Percentiles rank a stretch among this genome's conserved stretches.
Conservation (phyloP, 1,140 invertebrate species). For the Euura lappo region DNA sequence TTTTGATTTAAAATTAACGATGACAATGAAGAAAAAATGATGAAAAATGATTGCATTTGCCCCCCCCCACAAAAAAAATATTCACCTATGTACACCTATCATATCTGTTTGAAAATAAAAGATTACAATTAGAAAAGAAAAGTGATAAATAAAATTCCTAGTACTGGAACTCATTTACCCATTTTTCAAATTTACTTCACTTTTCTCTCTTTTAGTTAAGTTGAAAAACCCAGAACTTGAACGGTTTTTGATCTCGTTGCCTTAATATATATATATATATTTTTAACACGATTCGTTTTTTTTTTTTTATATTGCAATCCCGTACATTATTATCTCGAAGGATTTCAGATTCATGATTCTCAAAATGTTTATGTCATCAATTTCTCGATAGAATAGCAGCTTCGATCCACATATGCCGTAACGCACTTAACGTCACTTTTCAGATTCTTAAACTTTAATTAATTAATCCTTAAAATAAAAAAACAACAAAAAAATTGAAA, state of each 20-base stretch:
- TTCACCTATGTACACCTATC: too few species aligned
- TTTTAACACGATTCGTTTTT: not conserved
- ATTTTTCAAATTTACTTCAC: not conserved
- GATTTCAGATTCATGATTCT: not conserved
- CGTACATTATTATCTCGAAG: not conserved
- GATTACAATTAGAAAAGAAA: not conserved
- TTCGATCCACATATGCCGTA: too few species aligned
- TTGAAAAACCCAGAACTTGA: not conserved
- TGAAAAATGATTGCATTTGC: not conserved
- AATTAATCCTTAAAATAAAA: not conserved
- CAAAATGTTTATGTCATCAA: not conserved
- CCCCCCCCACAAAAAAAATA: not conserved
- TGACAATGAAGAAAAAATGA: not conserved
- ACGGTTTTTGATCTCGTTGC: conserved; percentile 1
- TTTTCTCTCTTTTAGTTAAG: too few species aligned
- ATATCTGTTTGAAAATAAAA: not conserved
- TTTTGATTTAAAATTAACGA: not conserved
- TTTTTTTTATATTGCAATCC: not conserved
- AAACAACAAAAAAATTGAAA: not conserved
- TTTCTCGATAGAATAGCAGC: too few species aligned
- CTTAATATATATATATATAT: not conserved
- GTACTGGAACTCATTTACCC: not conserved
- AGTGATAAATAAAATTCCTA: not conserved
- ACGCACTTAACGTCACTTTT: not conserved
- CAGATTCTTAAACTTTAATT: not conserved